phyloP scores from a whole-genome alignment of 2,888 invertebrate genomes.

The Leptodirus hochenwartii region DNA sequence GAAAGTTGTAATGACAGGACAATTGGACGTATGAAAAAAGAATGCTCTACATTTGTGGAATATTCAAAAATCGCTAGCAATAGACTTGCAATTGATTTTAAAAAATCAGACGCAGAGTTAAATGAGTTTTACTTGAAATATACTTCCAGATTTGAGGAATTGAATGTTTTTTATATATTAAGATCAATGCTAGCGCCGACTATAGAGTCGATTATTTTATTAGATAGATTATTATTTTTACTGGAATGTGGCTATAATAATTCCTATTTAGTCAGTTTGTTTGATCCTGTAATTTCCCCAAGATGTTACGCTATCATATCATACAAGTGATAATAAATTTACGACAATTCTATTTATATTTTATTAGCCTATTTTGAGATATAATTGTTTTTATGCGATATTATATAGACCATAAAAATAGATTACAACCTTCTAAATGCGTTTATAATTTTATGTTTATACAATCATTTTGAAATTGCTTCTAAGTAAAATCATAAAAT shows the following conservation, averaged over 20 bases:
- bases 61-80: constrained; percentile 50
- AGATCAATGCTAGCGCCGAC: constrained; percentile 60
- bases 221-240: constrained; percentile 66
- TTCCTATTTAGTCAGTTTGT: constrained; percentile 53
- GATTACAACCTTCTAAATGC: no score
- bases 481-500: no score
- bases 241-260: constrained; percentile 39
- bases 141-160: constrained; percentile 32
- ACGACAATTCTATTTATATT: constrained; percentile 1
- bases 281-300: constrained; percentile 72
- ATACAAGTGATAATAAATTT: constrained; percentile 23
- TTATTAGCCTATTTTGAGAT: no score
- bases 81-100: constrained; percentile 36
- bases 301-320: constrained; percentile 61
- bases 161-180: constrained; percentile 60
- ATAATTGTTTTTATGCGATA: no score
- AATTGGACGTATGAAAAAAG: constrained; percentile 32
- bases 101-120: constrained; percentile 25
- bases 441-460: no score
- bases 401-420: no score
- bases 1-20: constrained; percentile 29
- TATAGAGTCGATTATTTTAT: constrained; percentile 61
- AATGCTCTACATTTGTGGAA: constrained; percentile 42
- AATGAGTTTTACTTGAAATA: constrained; percentile 25
- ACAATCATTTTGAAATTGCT: no score